Conservation (phyloP, 2,113 vertebrate species). For the Hyla sarda region DNA sequence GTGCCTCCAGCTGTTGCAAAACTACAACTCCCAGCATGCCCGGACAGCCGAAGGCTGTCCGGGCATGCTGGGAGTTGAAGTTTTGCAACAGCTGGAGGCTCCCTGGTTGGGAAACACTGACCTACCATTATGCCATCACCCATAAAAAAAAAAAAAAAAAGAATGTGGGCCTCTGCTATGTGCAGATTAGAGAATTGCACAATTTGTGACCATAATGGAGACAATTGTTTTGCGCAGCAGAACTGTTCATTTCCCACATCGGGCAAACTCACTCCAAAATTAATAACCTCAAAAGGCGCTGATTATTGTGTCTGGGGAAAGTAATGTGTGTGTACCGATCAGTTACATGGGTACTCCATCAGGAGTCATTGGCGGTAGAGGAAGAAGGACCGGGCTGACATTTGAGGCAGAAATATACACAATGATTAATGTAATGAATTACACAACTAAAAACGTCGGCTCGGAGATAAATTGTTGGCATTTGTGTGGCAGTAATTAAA, state of each 20-base stretch:
- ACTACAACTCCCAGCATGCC: too few relatives aligned
- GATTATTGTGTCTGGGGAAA: constrained; percentile 25
- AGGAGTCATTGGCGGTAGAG: constrained; percentile 15
- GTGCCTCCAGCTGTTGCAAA: too few relatives aligned
- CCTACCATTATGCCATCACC: too few relatives aligned
- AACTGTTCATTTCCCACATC: background rate
- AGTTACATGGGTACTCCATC: constrained; percentile 28
- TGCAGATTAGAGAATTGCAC: background rate
- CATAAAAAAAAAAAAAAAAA: too few relatives aligned
- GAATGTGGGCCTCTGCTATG: background rate
- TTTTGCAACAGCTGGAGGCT: too few relatives aligned
- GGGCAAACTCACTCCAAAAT: background rate
- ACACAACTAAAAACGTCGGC: background rate
- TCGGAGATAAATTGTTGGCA: constrained; percentile 5
- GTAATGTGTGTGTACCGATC: constrained; percentile 11
- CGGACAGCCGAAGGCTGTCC: too few relatives aligned
- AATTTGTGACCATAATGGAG: background rate
- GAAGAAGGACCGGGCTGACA: background rate
- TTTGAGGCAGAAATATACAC: background rate
- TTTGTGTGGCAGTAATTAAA: constrained; percentile 44
- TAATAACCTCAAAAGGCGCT: background rate
- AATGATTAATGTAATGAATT: constrained; percentile 6
- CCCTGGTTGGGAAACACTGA: too few relatives aligned
- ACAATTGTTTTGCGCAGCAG: background rate
- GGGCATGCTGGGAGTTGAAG: too few relatives aligned